Conservation (phyloP, 2,113 vertebrate genomes). For the Chloebia gouldiae region DNA sequence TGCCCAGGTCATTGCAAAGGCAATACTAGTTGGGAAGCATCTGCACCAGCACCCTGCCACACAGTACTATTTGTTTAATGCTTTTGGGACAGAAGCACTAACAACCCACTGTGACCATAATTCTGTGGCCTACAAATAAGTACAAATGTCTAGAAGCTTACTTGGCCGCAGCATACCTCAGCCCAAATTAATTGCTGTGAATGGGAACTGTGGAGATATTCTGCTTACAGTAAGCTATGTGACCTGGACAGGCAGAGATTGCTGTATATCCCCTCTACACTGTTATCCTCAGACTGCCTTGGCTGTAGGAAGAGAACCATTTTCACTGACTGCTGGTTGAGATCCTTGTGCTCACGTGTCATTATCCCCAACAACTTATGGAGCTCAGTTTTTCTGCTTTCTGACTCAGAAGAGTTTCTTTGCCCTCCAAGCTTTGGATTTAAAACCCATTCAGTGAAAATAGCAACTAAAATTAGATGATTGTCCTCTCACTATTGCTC, state of each 20-base stretch:
- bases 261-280: accelerated
- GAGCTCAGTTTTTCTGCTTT: background rate
- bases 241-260: background rate
- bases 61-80: background rate
- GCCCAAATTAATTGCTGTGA: background rate
- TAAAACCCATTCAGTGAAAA: background rate
- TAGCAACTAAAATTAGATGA: background rate
- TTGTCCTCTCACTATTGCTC: background rate
- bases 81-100: accelerated
- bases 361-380: background rate
- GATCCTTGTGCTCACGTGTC: background rate
- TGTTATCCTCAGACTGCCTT: background rate
- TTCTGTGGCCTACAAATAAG: background rate
- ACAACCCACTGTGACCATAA: background rate
- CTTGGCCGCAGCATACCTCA: accelerated
- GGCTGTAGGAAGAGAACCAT: background rate
- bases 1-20: background rate
- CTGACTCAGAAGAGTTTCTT: background rate
- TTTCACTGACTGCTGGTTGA: background rate
- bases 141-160: background rate
- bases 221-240: background rate
- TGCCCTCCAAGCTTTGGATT: background rate
- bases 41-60: background rate
- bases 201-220: background rate
- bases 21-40: background rate